Conservation (phyloP, 2,888 invertebrate species). For the Perdita meconis region DNA sequence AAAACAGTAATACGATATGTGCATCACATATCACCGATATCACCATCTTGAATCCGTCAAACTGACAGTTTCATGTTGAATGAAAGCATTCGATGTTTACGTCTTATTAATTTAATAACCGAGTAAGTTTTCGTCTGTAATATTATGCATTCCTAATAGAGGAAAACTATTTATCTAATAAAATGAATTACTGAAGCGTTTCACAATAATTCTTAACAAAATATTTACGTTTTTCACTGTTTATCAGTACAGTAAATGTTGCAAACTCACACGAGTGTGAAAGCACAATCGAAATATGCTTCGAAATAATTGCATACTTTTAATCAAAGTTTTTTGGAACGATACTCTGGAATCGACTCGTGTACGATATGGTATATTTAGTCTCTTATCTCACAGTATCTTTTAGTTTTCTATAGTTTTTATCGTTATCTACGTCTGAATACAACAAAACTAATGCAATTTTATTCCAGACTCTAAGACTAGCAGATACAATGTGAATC, state of each 20-base stretch:
- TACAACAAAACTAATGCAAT: too few relatives aligned
- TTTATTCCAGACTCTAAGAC: too few relatives aligned
- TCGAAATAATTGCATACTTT: not conserved
- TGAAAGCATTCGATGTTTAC: not conserved
- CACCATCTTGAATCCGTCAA: not conserved
- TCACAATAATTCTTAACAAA: not conserved
- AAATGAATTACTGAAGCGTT: not conserved
- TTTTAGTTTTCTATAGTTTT: not conserved
- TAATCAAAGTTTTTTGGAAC: not conserved
- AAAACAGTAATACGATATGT: too few relatives aligned
- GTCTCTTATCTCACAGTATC: not conserved
- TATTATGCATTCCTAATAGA: not conserved
- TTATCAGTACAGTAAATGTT: too few relatives aligned
- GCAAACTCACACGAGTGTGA: too few relatives aligned
- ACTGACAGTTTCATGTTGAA: not conserved
- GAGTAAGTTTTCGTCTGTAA: not conserved
- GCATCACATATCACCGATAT: not conserved
- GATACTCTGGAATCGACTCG: not conserved
- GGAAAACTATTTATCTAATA: not conserved
- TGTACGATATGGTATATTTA: slow-evolving; percentile 17
- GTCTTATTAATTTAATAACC: not conserved
- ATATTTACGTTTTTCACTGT: not conserved
- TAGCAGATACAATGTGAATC: not conserved
- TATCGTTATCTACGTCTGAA: not conserved
- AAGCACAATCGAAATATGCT: not conserved